These are phyloP conservation scores for Accipiter cooperii DNA, from an alignment of 2,113 vertebrate species.

Conservation along the genomic window DNA sequence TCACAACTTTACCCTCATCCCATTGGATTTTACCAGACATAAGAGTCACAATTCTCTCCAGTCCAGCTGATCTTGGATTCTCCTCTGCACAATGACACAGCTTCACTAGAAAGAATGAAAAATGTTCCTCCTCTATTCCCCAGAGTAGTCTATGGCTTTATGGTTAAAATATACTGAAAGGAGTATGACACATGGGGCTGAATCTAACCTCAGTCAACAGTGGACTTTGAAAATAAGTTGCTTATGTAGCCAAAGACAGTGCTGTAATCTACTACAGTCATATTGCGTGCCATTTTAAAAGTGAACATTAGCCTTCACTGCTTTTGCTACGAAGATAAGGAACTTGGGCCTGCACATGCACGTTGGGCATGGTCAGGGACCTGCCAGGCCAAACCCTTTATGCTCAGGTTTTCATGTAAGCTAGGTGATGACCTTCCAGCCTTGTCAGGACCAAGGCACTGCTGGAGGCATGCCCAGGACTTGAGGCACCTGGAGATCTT, in stretches of 20 bases:
- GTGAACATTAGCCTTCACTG: background rate
- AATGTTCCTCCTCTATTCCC: background rate
- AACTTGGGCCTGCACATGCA: accelerated
- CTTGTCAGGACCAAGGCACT: background rate
- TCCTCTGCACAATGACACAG: background rate
- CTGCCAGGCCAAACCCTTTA: background rate
- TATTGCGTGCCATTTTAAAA: background rate
- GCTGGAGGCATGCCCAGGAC: background rate
- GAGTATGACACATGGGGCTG: background rate
- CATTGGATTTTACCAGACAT: background rate
- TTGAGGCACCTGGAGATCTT: background rate
- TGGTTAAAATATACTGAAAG: constrained; percentile 13
- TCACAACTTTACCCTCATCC: background rate
- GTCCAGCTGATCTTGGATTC: background rate
- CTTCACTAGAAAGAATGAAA: background rate
- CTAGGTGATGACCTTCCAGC: background rate
- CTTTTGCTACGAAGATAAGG: background rate
- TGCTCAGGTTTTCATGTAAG: background rate
- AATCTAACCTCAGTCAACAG: background rate
- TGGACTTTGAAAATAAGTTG: background rate
- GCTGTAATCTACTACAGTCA: background rate
- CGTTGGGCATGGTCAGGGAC: background rate
- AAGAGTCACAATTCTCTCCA: background rate
- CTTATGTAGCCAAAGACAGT: background rate
- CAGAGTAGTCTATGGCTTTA: background rate